A percentile compares a stretch with the other conserved stretches of the same genome.
Evolutionary conservation across 2,113 vertebrate species (phyloP).

Genomic region (Deroptyus accipitrinus): DNA sequence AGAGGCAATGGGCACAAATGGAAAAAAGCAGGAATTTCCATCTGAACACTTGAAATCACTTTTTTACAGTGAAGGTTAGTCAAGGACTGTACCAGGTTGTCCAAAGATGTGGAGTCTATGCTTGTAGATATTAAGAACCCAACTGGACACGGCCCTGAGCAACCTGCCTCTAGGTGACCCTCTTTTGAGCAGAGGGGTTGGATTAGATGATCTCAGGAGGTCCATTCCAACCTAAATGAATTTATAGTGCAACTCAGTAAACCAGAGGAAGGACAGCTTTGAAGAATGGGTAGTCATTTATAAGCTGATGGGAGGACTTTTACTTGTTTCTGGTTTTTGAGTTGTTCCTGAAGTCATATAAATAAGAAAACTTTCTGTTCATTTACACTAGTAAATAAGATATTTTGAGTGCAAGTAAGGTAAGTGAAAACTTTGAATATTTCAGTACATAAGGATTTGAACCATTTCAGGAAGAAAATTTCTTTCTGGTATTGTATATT

Average conservation of each 20-base stretch:
- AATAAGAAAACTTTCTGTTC: slow-evolving; percentile 5
- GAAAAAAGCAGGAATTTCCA: no score
- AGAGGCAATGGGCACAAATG: no score
- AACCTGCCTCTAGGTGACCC: no score
- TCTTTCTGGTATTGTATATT: neutral
- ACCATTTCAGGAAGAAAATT: neutral
- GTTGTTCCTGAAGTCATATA: slow-evolving; percentile 5
- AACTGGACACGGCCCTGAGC: no score
- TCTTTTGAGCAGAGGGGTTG: no score
- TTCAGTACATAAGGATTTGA: slow-evolving; percentile 9
- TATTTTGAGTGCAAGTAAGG: neutral
- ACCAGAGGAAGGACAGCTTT: neutral
- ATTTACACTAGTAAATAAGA: neutral
- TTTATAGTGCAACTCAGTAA: slow-evolving; percentile 15
- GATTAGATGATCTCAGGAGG: no score
- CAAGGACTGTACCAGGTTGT: no score
- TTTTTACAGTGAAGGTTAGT: no score
- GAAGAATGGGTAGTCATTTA: slow-evolving; percentile 8
- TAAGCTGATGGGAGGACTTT: neutral
- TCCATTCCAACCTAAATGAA: neutral
- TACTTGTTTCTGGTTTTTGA: neutral
- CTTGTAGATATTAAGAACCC: no score
- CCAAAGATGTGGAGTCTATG: no score
- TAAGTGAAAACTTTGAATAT: neutral
- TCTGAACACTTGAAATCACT: no score